A percentile compares a stretch with the other conserved stretches of the same genome.
Conservation (phyloP, 2,797 vertebrate genomes). For the Knipowitschia caucasica region DNA sequence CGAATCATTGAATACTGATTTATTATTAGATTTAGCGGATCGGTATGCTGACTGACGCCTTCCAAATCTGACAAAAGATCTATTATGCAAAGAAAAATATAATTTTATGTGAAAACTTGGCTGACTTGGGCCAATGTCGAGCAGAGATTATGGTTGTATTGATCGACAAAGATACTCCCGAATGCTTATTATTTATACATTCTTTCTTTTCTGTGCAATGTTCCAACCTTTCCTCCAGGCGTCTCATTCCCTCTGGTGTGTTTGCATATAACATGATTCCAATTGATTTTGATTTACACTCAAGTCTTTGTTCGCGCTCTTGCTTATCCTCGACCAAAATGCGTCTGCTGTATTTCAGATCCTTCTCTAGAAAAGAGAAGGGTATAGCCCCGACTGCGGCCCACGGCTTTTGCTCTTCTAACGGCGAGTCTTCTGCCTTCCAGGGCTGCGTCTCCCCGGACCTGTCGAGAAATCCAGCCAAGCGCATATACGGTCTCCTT, state of each 20-base stretch:
- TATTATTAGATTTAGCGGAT: slow-evolving; percentile 43
- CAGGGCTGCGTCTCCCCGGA: slow-evolving; percentile 53
- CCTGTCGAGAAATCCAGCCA: slow-evolving; percentile 31
- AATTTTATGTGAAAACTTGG: not conserved
- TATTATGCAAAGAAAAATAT: not conserved
- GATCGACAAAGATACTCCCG: slow-evolving; percentile 31
- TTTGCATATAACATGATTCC: slow-evolving; percentile 50
- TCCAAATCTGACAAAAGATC: slow-evolving; percentile 24
- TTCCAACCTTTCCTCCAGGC: slow-evolving; percentile 46
- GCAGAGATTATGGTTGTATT: slow-evolving; percentile 27
- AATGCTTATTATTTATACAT: slow-evolving; percentile 49
- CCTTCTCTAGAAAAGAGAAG: slow-evolving; percentile 56
- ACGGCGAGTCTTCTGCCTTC: slow-evolving; percentile 50
- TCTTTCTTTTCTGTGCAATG: slow-evolving; percentile 37
- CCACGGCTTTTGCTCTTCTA: slow-evolving; percentile 39
- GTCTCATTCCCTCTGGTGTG: slow-evolving; percentile 42
- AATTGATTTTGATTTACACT: slow-evolving; percentile 57
- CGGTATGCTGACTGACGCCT: slow-evolving; percentile 45
- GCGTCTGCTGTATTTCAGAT: slow-evolving; percentile 33
- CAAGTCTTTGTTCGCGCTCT: slow-evolving; percentile 30
- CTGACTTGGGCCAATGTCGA: slow-evolving; percentile 18
- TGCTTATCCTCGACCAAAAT: slow-evolving; percentile 17
- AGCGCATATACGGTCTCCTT: slow-evolving; percentile 29
- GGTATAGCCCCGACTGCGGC: slow-evolving; percentile 40
- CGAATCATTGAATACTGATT: slow-evolving; percentile 16